phyloP scores from a whole-genome alignment of 2,113 vertebrate genomes.

The Parus major region DNA sequence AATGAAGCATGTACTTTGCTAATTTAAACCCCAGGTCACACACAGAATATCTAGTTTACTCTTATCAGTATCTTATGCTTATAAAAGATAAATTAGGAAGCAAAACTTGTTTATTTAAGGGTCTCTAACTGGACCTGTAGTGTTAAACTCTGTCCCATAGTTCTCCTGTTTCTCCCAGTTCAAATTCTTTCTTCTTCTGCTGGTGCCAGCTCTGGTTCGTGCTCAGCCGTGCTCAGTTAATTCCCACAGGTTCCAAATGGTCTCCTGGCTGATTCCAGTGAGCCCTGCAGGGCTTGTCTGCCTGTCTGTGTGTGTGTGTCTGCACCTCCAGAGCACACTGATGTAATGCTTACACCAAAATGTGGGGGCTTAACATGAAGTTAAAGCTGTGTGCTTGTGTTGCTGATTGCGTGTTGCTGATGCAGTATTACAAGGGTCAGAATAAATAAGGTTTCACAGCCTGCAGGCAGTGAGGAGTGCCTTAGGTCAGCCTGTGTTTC shows the following conservation, averaged over 20 bases:
- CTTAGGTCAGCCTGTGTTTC: background rate
- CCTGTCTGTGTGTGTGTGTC: background rate
- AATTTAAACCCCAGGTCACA: background rate
- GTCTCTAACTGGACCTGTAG: background rate
- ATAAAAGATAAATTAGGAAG: background rate
- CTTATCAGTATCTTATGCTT: background rate
- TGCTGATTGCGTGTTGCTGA: background rate
- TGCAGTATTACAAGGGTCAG: background rate
- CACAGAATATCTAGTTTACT: background rate
- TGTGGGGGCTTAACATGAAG: background rate
- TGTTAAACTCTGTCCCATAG: background rate
- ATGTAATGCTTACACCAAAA: background rate
- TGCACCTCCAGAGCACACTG: background rate
- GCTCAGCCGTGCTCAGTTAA: background rate
- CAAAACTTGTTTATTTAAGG: background rate
- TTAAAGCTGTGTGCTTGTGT: background rate
- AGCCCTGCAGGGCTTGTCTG: background rate
- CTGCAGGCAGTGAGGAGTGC: background rate
- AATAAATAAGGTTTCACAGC: background rate
- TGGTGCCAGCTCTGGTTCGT: background rate
- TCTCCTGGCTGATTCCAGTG: background rate
- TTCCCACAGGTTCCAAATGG: background rate
- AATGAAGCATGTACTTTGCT: background rate
- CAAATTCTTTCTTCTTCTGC: background rate
- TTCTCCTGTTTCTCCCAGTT: background rate